Evolutionary conservation across 2,888 invertebrate genomes (phyloP), one percentile per base, ranked within the genome.

Genomic region (Imbricaverruca yamaguchii): DNA sequence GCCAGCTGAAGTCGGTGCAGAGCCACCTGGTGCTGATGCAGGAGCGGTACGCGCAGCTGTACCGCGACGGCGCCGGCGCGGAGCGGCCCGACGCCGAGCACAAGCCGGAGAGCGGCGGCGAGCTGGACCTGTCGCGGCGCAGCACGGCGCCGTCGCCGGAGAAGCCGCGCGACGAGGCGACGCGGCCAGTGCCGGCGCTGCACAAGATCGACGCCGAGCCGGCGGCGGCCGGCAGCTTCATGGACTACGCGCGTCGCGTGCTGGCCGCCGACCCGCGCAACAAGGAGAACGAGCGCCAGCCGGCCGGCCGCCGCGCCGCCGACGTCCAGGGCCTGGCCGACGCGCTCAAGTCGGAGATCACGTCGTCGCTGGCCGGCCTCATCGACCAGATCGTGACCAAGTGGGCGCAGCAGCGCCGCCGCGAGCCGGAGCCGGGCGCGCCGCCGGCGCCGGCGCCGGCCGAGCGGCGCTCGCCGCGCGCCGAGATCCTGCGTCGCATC

Each of bases 241-340:
- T 83, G 56, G 83, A 83, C 80, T 83, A 83, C 53, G 83, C 83
- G 61, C 83, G 83, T 81, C 83, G 82, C 21, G 80, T 83, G 57
- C 15, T 79, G 57, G 59, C n/a, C 10, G 79, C 79, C 23, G 79
- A 79, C 57, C 56, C 79, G 7, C n/a, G 79, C 13, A 56, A 79
- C 57, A 79, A 79, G 79, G 79, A 74, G 74, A 74, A 74, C 74
- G 74, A 74, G 53, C 74, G 74, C 21, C 74, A 23, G 15, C 83
- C 82, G 67, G 74, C 82, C 25, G 81, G 61, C 53, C 59, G 82
- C 21, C 82, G 81, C 67, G 80, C 81, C n/a, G 81, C 83, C 8
- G 96, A 96, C 86, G 89, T 96, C 12, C 94, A 96, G 87, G 93
- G 93, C 81, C 89, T 98, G 80, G 95, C 96, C n/a, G 95, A 96